Evolutionary conservation across 2,888 invertebrate species (phyloP), one percentile per base, ranked within the genome.

Genomic region (Sympetrum striolatum): DNA sequence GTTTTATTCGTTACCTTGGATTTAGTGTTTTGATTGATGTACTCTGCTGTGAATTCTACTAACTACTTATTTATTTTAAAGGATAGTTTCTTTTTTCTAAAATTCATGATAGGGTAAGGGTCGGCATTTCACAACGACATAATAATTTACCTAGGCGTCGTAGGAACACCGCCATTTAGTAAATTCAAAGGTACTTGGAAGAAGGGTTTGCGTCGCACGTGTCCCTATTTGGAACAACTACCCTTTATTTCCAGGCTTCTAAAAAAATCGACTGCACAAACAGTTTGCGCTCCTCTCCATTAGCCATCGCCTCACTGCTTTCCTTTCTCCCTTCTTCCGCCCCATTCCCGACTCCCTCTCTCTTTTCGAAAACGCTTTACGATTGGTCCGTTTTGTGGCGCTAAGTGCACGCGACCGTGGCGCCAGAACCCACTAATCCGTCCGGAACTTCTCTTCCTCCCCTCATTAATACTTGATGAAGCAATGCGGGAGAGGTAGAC

Each of bases 401-500:
- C 86, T 64, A 64, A 86, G 86, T 64, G 86, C 64, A 64, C 64
- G 37, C 60, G 64, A 86, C 86, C 86, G n/a, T 58, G 37, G 86
- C 86, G 60, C 86, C 86, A 86, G 86, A 86, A 64, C 60, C 86
- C 86, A 86, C 86, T 86, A 86, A 60, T 86, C 82, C 81, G 44
- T 48, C 44, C 48, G 44, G 44, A 25, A 39, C 25, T n/a, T 82
- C 82, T 82, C 82, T 82, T 82, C 4, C 82, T 82, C 31, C 73
- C 73, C 73, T 82, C 86, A 86, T 86, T 64, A 86, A 86, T 86
- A 86, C 60, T 58, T 86, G 86, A 86, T 86, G 86, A 86, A 86
- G 60, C 58, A 60, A 58, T 60, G 86, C 22, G 31, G 64, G 37
- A 86, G 82, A 58, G 14, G 81, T 25, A 64, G 25, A 22, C 64